These are phyloP conservation scores for Anthophora plumipes DNA, from an alignment of 2,888 invertebrate genomes.

Conservation along the genomic window DNA sequence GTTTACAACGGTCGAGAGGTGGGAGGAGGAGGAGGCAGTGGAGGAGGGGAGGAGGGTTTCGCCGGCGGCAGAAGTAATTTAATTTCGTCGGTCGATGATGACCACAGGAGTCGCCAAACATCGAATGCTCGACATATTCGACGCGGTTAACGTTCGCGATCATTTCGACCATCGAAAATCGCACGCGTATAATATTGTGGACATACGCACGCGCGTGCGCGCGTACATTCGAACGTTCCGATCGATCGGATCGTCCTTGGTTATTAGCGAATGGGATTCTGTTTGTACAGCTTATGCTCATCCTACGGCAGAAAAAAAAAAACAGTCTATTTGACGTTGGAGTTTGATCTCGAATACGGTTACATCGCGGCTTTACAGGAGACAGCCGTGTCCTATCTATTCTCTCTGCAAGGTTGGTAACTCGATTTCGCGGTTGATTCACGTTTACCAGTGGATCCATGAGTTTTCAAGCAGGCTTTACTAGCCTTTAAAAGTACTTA, in stretches of 20 bases:
- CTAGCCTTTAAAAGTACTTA: slow-evolving; percentile 1
- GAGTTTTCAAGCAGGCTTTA: background rate
- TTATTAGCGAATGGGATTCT: slow-evolving; percentile 50
- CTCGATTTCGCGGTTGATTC: slow-evolving; percentile 44
- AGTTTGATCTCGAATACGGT: slow-evolving; percentile 47
- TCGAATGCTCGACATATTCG: slow-evolving; percentile 11
- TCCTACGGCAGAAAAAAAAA: background rate
- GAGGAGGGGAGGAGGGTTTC: background rate
- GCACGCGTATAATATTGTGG: background rate
- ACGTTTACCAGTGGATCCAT: background rate
- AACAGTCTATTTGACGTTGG: slow-evolving; percentile 31
- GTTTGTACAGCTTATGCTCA: slow-evolving; percentile 32
- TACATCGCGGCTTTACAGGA: slow-evolving; percentile 12
- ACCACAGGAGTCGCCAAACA: slow-evolving; percentile 36
- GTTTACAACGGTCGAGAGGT: background rate
- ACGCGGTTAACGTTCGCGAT: slow-evolving; percentile 14
- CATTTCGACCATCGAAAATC: slow-evolving; percentile 8
- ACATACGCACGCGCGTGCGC: background rate
- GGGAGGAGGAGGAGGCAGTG: background rate
- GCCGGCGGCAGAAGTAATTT: slow-evolving; percentile 36
- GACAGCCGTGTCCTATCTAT: slow-evolving; percentile 5
- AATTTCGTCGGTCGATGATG: slow-evolving; percentile 27
- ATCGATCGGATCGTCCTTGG: slow-evolving; percentile 43
- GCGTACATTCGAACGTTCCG: slow-evolving; percentile 8
- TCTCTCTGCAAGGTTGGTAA: slow-evolving; percentile 19